A percentile compares a stretch with the other conserved stretches of the same genome.
Conservation (phyloP, 1,140 invertebrate genomes). For the Cydia splendana region DNA sequence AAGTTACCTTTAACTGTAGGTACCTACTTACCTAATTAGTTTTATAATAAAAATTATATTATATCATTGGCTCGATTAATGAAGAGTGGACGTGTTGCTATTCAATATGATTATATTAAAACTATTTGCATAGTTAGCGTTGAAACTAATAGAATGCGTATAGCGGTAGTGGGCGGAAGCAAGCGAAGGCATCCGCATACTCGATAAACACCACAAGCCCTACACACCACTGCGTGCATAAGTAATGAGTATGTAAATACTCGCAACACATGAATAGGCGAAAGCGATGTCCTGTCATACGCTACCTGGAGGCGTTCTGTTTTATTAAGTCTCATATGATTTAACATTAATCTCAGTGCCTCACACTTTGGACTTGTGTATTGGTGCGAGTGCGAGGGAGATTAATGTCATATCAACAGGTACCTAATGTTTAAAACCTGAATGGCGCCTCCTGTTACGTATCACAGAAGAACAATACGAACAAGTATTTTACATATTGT, state of each 20-base stretch:
- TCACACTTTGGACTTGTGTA: background rate
- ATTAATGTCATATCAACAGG: no score
- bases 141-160: constrained; percentile 18
- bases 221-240: constrained; percentile 20
- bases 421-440: no score
- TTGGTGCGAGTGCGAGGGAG: no score
- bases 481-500: no score
- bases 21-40: no score
- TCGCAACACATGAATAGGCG: constrained; percentile 11
- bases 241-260: constrained; percentile 31
- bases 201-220: constrained; percentile 14
- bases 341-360: background rate
- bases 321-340: background rate
- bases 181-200: constrained; percentile 22
- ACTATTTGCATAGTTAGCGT: constrained; percentile 41
- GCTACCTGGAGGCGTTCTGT: background rate
- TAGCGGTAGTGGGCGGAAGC: constrained; percentile 19
- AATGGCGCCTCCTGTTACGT: no score
- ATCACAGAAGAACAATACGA: no score
- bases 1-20: no score
- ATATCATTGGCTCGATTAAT: no score
- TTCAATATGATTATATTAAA: constrained; percentile 39
- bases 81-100: constrained; percentile 23
- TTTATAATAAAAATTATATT: no score
- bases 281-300: constrained; percentile 8